These are phyloP conservation scores for Luperina testacea DNA, from an alignment of 2,888 invertebrate genomes.

Conservation along the genomic window DNA sequence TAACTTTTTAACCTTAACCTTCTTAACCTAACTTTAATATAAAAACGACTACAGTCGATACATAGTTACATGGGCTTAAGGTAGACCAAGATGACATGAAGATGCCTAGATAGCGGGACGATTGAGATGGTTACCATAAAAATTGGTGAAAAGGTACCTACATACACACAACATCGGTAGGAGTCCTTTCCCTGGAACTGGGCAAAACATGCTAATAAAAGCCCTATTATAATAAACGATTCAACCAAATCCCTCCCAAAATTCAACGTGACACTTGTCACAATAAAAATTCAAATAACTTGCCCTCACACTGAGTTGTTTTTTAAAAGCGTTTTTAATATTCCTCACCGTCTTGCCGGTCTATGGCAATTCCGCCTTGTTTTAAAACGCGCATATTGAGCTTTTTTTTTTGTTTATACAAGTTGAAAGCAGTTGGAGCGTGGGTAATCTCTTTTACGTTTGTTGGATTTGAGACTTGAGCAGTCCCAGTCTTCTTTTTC, in stretches of 20 bases:
- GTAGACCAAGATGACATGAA: background rate
- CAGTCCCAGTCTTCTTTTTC: constrained; percentile 79
- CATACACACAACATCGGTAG: background rate
- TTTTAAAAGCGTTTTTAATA: constrained; percentile 89
- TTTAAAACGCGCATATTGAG: constrained; percentile 86
- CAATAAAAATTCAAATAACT: constrained; percentile 86
- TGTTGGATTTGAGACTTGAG: constrained; percentile 84
- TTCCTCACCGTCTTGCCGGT: constrained; percentile 85
- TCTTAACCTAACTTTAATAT: no score
- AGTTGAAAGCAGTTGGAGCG: constrained; percentile 88
- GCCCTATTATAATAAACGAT: constrained; percentile 19
- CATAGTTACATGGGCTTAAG: background rate
- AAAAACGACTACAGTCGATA: background rate
- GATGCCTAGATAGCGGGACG: background rate
- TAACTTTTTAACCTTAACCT: no score
- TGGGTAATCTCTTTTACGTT: constrained; percentile 89
- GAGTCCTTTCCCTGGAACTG: background rate
- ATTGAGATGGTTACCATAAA: background rate
- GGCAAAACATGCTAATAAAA: constrained; percentile 11
- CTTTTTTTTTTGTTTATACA: constrained; percentile 89
- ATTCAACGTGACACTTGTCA: constrained; percentile 69
- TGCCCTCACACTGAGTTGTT: constrained; percentile 80
- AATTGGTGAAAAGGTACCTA: background rate
- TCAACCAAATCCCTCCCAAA: constrained; percentile 30
- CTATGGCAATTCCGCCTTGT: constrained; percentile 86